A percentile compares a stretch with the other conserved stretches of the same genome.
Conservation (phyloP, 2,113 vertebrate genomes). For the Eonycteris spelaea region DNA sequence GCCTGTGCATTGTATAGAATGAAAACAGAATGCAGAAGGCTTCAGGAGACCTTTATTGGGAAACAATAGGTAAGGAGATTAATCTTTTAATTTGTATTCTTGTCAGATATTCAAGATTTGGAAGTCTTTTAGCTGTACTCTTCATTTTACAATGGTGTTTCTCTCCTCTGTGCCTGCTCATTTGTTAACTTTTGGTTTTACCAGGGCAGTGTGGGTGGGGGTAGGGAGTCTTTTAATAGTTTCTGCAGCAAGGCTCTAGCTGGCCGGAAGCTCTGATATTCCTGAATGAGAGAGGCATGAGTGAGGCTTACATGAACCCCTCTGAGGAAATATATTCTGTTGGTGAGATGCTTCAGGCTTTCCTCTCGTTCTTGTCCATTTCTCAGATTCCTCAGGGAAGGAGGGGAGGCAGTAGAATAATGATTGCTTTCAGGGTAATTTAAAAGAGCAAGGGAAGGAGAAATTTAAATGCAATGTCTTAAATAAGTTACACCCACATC, state of each 20-base stretch:
- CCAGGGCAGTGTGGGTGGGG: no score
- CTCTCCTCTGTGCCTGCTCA: not conserved
- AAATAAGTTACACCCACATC: not conserved
- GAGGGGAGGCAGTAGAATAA: not conserved
- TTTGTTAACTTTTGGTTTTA: not conserved
- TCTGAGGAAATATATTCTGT: not conserved
- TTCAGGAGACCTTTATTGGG: not conserved
- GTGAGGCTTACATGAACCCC: not conserved
- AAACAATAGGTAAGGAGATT: not conserved
- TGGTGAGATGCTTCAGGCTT: not conserved
- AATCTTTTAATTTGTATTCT: conserved; percentile 1
- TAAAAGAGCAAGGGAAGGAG: not conserved
- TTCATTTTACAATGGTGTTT: not conserved
- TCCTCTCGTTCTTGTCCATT: not conserved
- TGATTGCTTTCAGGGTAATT: not conserved
- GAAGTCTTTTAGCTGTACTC: not conserved
- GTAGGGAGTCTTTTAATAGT: not conserved
- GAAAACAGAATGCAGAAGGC: not conserved
- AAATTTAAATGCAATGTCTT: not conserved
- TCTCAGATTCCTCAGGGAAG: not conserved
- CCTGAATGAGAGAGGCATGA: not conserved
- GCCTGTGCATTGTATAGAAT: not conserved
- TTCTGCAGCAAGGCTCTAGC: not conserved
- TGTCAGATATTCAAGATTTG: not conserved
- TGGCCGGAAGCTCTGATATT: not conserved